A percentile compares a stretch with the other conserved stretches of the same genome.
Evolutionary conservation across 2,888 invertebrate genomes (phyloP).

Genomic region (Craniophora ligustri): DNA sequence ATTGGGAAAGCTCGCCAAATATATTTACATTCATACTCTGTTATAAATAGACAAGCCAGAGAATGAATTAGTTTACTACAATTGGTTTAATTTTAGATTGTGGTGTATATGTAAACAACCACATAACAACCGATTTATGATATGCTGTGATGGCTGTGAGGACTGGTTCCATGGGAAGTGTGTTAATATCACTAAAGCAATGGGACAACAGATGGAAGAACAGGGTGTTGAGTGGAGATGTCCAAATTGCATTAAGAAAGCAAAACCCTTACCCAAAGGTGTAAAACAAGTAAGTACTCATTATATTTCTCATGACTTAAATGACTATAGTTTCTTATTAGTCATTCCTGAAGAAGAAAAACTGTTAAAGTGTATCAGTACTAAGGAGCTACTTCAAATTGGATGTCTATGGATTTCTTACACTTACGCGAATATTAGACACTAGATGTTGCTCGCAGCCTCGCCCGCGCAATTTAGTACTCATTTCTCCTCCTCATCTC

Average conservation of each 20-base stretch:
- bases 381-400: too few relatives aligned
- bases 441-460: too few relatives aligned
- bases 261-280: slow-evolving; percentile 68
- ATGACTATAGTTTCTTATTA: neutral
- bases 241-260: slow-evolving; percentile 92
- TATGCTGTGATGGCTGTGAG: slow-evolving; percentile 98
- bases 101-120: slow-evolving; percentile 99
- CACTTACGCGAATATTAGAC: too few relatives aligned
- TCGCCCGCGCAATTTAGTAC: too few relatives aligned
- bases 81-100: slow-evolving; percentile 83
- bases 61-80: too few relatives aligned
- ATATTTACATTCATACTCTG: too few relatives aligned
- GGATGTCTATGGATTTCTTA: too few relatives aligned
- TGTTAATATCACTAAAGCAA: slow-evolving; percentile 96
- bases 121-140: slow-evolving; percentile 98
- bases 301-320: neutral
- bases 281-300: slow-evolving; percentile 62
- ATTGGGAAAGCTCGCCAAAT: too few relatives aligned
- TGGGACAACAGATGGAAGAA: slow-evolving; percentile 97
- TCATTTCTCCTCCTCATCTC: too few relatives aligned
- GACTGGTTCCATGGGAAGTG: slow-evolving; percentile 99
- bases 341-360: too few relatives aligned
- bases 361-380: too few relatives aligned
- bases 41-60: too few relatives aligned
- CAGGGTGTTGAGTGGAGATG: slow-evolving; percentile 96